Evolutionary conservation across 1,140 invertebrate genomes (phyloP), one percentile per base, ranked within the genome.

Genomic region (Pseudomyrmex gracilis): DNA sequence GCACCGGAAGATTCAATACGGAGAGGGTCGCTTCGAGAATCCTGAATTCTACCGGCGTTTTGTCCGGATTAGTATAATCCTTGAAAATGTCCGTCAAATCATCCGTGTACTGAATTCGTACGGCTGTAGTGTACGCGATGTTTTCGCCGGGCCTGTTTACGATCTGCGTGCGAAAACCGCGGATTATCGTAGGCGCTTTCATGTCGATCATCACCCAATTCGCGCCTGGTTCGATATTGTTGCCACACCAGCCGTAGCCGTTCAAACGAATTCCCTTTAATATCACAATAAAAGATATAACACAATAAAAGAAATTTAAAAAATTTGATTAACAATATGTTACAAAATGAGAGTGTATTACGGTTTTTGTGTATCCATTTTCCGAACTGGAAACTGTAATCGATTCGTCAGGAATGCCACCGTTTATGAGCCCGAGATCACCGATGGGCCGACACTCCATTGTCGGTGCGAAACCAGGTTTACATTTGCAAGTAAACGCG

Each of bases 141-240:
- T 96, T 97, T 61, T 96, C 97, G 91, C 98, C 97, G 17, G 95
- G 94, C 82, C 97, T 95, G 86, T 96, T 95, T 7, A 98, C 97
- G 47, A 97, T 97, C 95, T 98, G 98, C 20, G 98, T 98, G 86
- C 98, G 95, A 94, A 99, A 98, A 22, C 98, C 98, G 89, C 97
- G 95, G 61, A 99, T 96, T 9, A 99, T 97, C 0, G 97, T 98
- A n/a, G 98, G 97, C 61, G 98, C 98, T 94, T 97, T 97, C 55
- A 99, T 95, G 90, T 99, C 98, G 82, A 99, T 95, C 76, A 97
- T 94, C 55, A 98, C 96, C 97, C 98, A 99, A 91, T 98, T 99
- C 9, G 96, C 95, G 20, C 98, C 76, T 12, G 97, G 96, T 92
- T 98, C 97, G 66, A 97, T 94, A 68, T 96, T 97, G 83, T 96